These are phyloP conservation scores for Incurvaria masculella DNA, from an alignment of 2,888 invertebrate genomes.

Conservation along the genomic window DNA sequence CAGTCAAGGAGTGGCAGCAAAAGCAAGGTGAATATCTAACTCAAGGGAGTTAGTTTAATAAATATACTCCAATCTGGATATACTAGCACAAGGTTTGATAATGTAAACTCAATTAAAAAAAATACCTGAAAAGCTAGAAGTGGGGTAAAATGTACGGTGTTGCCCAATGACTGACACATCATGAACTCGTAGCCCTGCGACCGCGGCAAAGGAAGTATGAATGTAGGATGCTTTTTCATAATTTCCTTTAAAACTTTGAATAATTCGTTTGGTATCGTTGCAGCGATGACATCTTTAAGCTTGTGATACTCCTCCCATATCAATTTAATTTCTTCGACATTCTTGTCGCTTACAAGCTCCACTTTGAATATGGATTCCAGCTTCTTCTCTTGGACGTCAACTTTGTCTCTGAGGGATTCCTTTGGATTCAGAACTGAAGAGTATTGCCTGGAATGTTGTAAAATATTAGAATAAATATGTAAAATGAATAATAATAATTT, in stretches of 20 bases:
- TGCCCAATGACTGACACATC: slow-evolving; percentile 68
- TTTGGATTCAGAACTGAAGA: slow-evolving; percentile 67
- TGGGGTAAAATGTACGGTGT: slow-evolving; percentile 80
- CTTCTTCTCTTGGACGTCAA: slow-evolving; percentile 35
- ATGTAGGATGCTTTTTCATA: slow-evolving; percentile 62
- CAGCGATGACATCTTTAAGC: slow-evolving; percentile 72
- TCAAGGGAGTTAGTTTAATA: too few relatives aligned
- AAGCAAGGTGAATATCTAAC: too few relatives aligned
- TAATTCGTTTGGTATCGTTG: slow-evolving; percentile 61
- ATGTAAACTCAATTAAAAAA: too few relatives aligned
- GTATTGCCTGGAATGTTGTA: slow-evolving; percentile 45
- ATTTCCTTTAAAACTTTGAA: slow-evolving; percentile 58
- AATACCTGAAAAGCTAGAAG: slow-evolving; percentile 78
- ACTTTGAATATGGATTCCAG: slow-evolving; percentile 73
- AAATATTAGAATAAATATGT: not conserved
- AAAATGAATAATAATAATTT: slow-evolving; percentile 3
- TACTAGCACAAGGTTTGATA: too few relatives aligned
- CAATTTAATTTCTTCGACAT: slow-evolving; percentile 63
- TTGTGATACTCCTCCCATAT: slow-evolving; percentile 84
- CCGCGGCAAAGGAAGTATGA: slow-evolving; percentile 77
- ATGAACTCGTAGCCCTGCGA: slow-evolving; percentile 85
- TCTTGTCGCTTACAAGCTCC: slow-evolving; percentile 69
- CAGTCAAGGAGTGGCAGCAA: too few relatives aligned
- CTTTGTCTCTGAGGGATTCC: slow-evolving; percentile 26
- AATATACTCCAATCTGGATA: too few relatives aligned